Percentiles rank a stretch among this genome's conserved stretches.
These are phyloP conservation scores for Drosophila austrosaltans DNA, from an alignment of 2,888 invertebrate species.

Conservation along the genomic window DNA sequence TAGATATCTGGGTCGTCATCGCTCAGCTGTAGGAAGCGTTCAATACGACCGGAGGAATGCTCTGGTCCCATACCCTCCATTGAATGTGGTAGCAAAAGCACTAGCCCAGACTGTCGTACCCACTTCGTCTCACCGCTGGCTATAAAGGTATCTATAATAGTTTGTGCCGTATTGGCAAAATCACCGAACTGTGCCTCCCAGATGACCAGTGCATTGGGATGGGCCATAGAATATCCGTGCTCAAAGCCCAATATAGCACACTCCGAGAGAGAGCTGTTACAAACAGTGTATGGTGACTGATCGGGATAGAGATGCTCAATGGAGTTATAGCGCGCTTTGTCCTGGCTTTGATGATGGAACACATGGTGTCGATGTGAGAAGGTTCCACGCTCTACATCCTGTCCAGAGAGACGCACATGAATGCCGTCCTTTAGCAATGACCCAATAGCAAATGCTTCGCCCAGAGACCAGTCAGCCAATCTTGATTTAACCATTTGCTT, in stretches of 20 bases:
- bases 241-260: constrained; percentile 95
- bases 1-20: constrained; percentile 97
- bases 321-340: constrained; percentile 92
- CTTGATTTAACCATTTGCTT: constrained; percentile 95
- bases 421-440: constrained; percentile 97
- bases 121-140: constrained; percentile 97
- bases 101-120: constrained; percentile 97
- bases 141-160: constrained; percentile 96
- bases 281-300: constrained; percentile 98
- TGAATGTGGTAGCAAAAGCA: constrained; percentile 97
- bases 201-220: constrained; percentile 96
- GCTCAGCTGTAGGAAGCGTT: constrained; percentile 95
- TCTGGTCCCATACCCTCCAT: constrained; percentile 98
- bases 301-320: constrained; percentile 96
- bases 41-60: constrained; percentile 87
- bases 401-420: constrained; percentile 95
- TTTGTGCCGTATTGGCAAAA: constrained; percentile 99
- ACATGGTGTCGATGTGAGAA: constrained; percentile 98
- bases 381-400: constrained; percentile 99
- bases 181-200: constrained; percentile 99
- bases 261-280: constrained; percentile 99
- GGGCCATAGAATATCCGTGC: constrained; percentile 97
- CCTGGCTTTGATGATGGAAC: constrained; percentile 97
- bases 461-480: constrained; percentile 97
- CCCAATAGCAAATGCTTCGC: constrained; percentile 98